A percentile compares a stretch with the other conserved stretches of the same genome.
These are phyloP conservation scores for Ictidomys tridecemlineatus DNA, from an alignment of 2,113 vertebrate genomes.

Conservation along the genomic window DNA sequence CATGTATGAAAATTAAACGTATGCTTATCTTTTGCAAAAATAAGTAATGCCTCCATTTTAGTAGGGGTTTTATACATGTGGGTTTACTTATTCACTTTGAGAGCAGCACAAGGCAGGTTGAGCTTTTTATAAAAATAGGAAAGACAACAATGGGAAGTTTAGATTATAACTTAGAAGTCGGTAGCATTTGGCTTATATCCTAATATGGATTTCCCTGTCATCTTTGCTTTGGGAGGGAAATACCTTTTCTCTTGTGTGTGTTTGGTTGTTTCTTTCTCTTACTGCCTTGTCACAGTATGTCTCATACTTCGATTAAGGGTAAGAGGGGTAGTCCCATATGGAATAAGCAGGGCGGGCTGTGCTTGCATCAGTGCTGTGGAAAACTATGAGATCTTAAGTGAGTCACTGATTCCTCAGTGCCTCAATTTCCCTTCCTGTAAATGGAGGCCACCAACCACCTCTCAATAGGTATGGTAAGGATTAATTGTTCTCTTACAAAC, in stretches of 20 bases:
- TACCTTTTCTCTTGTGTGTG: neutral
- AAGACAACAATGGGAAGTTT: neutral
- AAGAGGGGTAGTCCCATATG: neutral
- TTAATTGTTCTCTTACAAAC: neutral
- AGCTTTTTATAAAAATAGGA: slow-evolving; percentile 35
- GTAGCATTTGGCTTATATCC: neutral
- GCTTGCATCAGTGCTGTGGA: neutral
- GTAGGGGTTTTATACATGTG: neutral
- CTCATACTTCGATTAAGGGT: neutral
- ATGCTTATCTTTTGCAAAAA: slow-evolving; percentile 14
- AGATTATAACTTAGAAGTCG: slow-evolving; percentile 26
- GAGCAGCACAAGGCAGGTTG: neutral
- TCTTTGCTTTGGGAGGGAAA: slow-evolving; percentile 31
- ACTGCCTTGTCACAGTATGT: neutral
- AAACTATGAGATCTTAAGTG: neutral
- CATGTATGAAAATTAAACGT: slow-evolving; percentile 36
- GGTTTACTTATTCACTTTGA: slow-evolving; percentile 11
- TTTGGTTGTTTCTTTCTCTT: slow-evolving; percentile 40
- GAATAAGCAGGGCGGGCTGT: neutral
- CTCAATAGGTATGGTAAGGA: neutral
- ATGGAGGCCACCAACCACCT: neutral
- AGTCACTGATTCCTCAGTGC: neutral
- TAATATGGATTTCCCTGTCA: neutral
- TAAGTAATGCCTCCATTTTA: neutral
- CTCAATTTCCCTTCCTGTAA: slow-evolving; percentile 21